A percentile compares a stretch with the other conserved stretches of the same genome.
phyloP scores from a whole-genome alignment of 2,797 vertebrate species.

The Graptemys geographica region DNA sequence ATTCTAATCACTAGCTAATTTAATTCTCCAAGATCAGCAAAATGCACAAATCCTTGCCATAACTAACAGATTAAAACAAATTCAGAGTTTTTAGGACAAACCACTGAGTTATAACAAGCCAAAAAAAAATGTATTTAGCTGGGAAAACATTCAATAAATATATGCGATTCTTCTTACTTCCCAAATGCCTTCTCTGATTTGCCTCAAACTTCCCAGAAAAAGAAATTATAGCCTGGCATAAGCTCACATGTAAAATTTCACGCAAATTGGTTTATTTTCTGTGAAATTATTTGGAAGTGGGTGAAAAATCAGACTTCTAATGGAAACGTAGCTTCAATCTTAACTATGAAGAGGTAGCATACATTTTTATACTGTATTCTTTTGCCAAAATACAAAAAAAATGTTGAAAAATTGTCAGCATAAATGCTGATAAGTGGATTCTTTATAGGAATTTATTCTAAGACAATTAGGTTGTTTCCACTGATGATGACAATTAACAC shows the following conservation, averaged over 20 bases:
- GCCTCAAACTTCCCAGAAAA: background rate
- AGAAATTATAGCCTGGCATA: conserved; percentile 11
- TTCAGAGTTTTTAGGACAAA: conserved; percentile 29
- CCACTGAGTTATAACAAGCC: conserved; percentile 20
- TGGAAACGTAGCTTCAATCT: conserved; percentile 16
- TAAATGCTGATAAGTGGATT: background rate
- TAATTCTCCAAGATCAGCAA: conserved; percentile 61
- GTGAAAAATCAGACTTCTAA: background rate
- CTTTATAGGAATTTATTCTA: background rate
- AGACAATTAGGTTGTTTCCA: background rate
- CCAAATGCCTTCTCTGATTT: background rate
- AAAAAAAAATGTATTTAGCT: background rate
- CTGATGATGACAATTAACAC: rapidly evolving
- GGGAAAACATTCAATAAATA: conserved; percentile 51
- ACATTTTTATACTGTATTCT: background rate
- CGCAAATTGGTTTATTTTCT: conserved; percentile 10
- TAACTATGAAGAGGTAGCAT: background rate
- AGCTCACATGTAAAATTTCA: rapidly evolving
- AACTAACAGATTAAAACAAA: conserved; percentile 52
- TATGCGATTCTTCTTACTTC: conserved; percentile 36
- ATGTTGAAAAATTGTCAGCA: background rate
- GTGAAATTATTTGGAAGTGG: conserved; percentile 5
- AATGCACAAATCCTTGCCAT: rapidly evolving
- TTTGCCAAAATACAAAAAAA: background rate
- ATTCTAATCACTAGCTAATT: conserved; percentile 49